phyloP scores from a whole-genome alignment of 2,888 invertebrate species.

The Synergus umbraculus region DNA sequence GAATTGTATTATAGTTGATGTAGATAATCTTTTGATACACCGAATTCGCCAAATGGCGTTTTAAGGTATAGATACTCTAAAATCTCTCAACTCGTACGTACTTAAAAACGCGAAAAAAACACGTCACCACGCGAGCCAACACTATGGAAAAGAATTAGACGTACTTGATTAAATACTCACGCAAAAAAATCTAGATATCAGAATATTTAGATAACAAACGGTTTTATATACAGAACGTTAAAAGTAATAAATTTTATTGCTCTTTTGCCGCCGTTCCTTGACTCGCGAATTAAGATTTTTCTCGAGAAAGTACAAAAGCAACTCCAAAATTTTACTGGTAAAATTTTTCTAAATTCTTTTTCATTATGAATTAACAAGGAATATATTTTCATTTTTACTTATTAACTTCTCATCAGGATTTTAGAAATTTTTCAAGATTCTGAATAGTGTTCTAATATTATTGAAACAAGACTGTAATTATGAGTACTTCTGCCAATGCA shows the following conservation, averaged over 20 bases:
- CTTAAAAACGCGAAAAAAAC: constrained; percentile 51
- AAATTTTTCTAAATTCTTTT: background rate
- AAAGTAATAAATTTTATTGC: constrained; percentile 68
- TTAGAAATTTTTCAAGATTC: background rate
- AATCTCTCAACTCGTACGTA: constrained; percentile 50
- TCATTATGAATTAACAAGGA: background rate
- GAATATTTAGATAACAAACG: constrained; percentile 60
- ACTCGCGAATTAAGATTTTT: constrained; percentile 28
- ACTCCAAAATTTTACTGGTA: background rate
- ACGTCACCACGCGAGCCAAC: constrained; percentile 58
- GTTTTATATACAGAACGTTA: constrained; percentile 58
- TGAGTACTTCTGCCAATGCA: constrained; percentile 44
- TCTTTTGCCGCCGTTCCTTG: constrained; percentile 57
- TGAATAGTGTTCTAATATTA: background rate
- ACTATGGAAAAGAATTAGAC: constrained; percentile 55
- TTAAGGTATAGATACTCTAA: constrained; percentile 25
- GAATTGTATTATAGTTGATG: constrained; percentile 43
- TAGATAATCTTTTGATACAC: constrained; percentile 37
- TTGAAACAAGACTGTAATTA: background rate
- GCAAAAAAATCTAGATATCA: constrained; percentile 55
- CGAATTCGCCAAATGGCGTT: constrained; percentile 20
- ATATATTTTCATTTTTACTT: background rate
- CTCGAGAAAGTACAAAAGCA: background rate
- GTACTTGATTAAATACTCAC: constrained; percentile 58
- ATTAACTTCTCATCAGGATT: background rate